A percentile compares a stretch with the other conserved stretches of the same genome.
Conservation (phyloP, 2,888 invertebrate genomes). For the Spilarctia lutea region DNA sequence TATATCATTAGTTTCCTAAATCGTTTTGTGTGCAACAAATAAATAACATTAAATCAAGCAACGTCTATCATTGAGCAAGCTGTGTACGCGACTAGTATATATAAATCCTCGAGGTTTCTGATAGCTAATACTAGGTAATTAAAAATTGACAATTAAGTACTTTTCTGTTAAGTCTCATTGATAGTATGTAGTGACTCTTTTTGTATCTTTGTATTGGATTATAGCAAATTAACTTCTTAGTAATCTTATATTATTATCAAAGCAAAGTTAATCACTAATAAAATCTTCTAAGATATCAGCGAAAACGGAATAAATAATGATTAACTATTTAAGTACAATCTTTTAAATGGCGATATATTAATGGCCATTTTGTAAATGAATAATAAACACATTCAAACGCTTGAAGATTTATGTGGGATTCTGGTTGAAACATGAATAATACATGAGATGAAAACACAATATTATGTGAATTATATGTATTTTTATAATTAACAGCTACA, state of each 20-base stretch:
- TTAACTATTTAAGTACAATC: neutral
- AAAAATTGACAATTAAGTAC: neutral
- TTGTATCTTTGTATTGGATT: neutral
- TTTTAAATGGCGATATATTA: neutral
- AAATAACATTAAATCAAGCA: too few species aligned
- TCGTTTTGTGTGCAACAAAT: too few species aligned
- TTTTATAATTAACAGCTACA: slow-evolving; percentile 1
- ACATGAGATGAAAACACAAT: neutral
- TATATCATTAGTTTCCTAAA: too few species aligned
- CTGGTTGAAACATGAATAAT: neutral
- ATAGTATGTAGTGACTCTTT: neutral
- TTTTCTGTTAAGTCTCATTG: neutral
- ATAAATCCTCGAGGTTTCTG: neutral
- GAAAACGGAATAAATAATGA: neutral
- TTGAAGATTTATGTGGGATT: neutral
- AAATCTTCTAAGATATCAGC: neutral
- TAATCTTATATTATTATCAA: neutral
- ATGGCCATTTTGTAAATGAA: slow-evolving; percentile 5
- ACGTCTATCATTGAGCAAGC: too few species aligned
- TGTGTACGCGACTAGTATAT: too few species aligned
- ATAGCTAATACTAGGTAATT: neutral
- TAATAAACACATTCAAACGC: slow-evolving; percentile 5
- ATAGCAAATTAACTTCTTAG: neutral
- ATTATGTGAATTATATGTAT: neutral
- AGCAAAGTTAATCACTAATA: neutral